Evolutionary conservation across 2,888 invertebrate species (phyloP).

Genomic region (Machimus atricapillus): DNA sequence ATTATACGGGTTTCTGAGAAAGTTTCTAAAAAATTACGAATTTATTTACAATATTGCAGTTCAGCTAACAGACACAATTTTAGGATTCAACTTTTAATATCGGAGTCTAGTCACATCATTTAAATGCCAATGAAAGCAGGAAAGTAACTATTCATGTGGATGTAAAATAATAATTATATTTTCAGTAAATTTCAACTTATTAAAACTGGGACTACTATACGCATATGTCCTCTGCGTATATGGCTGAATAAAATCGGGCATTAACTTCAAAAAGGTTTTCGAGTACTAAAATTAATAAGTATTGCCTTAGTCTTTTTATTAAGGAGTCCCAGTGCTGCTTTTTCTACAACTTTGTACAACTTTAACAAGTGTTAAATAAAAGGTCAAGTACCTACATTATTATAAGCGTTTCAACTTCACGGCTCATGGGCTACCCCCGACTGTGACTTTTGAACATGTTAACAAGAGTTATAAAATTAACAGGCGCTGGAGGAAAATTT

Average conservation of each 20-base stretch:
- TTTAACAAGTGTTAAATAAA: not conserved
- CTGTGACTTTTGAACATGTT: not conserved
- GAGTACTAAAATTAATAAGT: not conserved
- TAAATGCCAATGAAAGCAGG: too few relatives aligned
- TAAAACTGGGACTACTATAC: too few relatives aligned
- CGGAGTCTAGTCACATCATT: too few relatives aligned
- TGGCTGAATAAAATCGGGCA: too few relatives aligned
- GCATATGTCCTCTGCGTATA: too few relatives aligned
- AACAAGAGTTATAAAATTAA: not conserved
- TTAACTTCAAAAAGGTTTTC: too few relatives aligned
- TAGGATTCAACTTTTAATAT: not conserved
- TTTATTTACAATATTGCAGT: not conserved
- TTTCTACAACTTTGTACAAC: not conserved
- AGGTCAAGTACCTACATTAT: not conserved
- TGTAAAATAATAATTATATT: too few relatives aligned
- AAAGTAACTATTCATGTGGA: too few relatives aligned
- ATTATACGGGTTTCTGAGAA: too few relatives aligned
- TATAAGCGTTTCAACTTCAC: not conserved
- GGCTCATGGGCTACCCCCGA: not conserved
- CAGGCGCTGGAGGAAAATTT: not conserved
- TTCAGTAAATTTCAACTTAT: too few relatives aligned
- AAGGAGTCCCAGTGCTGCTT: not conserved
- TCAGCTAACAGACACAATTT: not conserved
- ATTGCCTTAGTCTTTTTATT: not conserved
- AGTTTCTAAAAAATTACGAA: too few relatives aligned